Evolutionary conservation across 1,140 invertebrate genomes (phyloP), one percentile per base, ranked within the genome.

Genomic region (Ostrea edulis): DNA sequence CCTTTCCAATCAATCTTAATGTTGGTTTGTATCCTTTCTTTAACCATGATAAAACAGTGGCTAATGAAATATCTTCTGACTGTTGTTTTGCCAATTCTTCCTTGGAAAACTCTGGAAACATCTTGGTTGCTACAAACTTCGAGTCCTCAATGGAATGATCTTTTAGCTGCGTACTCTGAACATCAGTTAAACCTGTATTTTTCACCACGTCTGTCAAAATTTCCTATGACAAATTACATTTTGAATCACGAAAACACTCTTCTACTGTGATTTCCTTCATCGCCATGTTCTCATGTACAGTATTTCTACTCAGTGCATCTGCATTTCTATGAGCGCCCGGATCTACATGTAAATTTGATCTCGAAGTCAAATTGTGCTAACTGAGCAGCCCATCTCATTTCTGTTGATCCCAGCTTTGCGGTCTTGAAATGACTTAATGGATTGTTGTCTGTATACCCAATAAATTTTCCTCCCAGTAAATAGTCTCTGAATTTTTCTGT

Each of bases 371-470:
- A 90, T 29, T 87, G 86, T 20, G 88, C 89, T 14, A 91, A 35
- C 54, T 90, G 58, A 53, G 86, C 14, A n/a, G 85, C 83, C 90
- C 91, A 92, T 25, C 89, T 20, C 87, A 87, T 87, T 86, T 90
- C 89, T 22, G 84, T 86, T 0, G 90, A 89, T 82, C 87, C 89
- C 51, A 91, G 65, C 62, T 92, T 92, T 12, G 88, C 89, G 35
- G 85, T 68, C 55, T 90, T 51, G 2, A 91, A 12, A 51, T 91
- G 85, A 86, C 86, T 86, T 14, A 90, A 65, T 11, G 87, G 88
- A 83, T 90, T 90, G 84, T 91, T 92, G 53, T 91, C 88, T 2
- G 89, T 91, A 35, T 87, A 86, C 14, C 91, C 90, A 8, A 82
- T 82, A 84, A 90, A 92, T 86, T 87, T 68, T 2, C 55, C n/a